A percentile compares a stretch with the other conserved stretches of the same genome.
Evolutionary conservation across 2,888 invertebrate genomes (phyloP).

Genomic region (Drosophila kokeensis): DNA sequence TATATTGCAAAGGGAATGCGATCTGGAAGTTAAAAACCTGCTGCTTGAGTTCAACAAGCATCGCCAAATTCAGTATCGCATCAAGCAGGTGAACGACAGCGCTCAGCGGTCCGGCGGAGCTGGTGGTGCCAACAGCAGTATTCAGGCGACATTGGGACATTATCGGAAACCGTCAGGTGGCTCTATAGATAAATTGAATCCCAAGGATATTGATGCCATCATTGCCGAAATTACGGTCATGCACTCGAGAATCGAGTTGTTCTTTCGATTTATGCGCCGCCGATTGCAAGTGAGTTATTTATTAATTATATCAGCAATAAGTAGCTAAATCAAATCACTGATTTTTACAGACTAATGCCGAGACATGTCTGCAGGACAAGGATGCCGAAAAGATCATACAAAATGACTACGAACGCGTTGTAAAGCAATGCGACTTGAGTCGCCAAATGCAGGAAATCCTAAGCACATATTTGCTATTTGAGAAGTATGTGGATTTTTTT

Average conservation of each 20-base stretch:
- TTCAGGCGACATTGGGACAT: constrained; percentile 78
- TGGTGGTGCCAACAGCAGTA: constrained; percentile 39
- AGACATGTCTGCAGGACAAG: constrained; percentile 87
- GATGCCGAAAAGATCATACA: constrained; percentile 85
- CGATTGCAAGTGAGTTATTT: constrained; percentile 87
- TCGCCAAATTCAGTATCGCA: constrained; percentile 88
- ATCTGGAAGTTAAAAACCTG: constrained; percentile 87
- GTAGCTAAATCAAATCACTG: constrained; percentile 7
- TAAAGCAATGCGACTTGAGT: constrained; percentile 90
- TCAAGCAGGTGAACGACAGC: constrained; percentile 88
- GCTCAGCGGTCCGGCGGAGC: constrained; percentile 84
- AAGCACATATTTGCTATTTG: constrained; percentile 95
- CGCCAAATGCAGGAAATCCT: constrained; percentile 93
- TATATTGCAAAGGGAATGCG: constrained; percentile 92
- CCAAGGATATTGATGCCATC: constrained; percentile 93
- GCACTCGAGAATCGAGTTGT: constrained; percentile 95
- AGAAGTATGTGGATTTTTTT: constrained; percentile 87
- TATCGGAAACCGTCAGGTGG: constrained; percentile 84
- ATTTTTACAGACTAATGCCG: constrained; percentile 87
- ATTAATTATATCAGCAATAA: not conserved
- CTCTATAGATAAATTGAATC: constrained; percentile 88
- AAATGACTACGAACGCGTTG: constrained; percentile 87
- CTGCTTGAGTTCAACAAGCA: constrained; percentile 90
- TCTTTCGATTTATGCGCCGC: constrained; percentile 93
- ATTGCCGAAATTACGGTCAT: constrained; percentile 96